These are phyloP conservation scores for Cheilosia vulpina DNA, from an alignment of 2,888 invertebrate genomes.

Conservation along the genomic window DNA sequence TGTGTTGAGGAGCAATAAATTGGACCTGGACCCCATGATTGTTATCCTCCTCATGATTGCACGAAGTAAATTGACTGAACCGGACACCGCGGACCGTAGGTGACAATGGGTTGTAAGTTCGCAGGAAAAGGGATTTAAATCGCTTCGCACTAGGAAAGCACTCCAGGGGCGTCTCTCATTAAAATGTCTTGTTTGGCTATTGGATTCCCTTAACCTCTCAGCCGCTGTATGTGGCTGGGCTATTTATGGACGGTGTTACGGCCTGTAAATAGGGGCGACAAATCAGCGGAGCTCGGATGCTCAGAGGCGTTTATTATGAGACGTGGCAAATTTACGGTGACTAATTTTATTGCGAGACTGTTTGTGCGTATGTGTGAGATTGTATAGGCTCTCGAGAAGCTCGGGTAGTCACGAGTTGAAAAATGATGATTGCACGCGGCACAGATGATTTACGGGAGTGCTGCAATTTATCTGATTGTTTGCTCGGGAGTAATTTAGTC, in stretches of 20 bases:
- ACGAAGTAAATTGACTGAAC: slow-evolving; percentile 20
- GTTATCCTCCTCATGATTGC: slow-evolving; percentile 44
- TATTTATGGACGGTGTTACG: slow-evolving; percentile 67
- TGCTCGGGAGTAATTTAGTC: slow-evolving; percentile 54
- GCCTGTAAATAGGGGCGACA: slow-evolving; percentile 65
- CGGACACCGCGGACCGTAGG: slow-evolving; percentile 10
- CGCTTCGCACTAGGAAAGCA: slow-evolving; percentile 22
- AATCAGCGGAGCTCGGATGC: slow-evolving; percentile 63
- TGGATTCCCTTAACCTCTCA: slow-evolving; percentile 42
- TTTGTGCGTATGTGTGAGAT: background rate
- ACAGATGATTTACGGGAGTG: slow-evolving; percentile 57
- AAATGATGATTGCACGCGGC: slow-evolving; percentile 35
- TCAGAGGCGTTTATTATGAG: slow-evolving; percentile 75
- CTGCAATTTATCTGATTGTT: slow-evolving; percentile 70
- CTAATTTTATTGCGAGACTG: slow-evolving; percentile 66
- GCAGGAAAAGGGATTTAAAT: slow-evolving; percentile 34
- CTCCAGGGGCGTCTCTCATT: slow-evolving; percentile 68
- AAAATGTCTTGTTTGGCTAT: slow-evolving; percentile 73
- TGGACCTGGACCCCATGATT: slow-evolving; percentile 56
- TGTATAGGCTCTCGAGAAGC: background rate
- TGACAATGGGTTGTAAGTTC: slow-evolving; percentile 65
- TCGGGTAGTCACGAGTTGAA: slow-evolving; percentile 36
- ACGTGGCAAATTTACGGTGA: slow-evolving; percentile 66
- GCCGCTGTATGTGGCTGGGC: slow-evolving; percentile 1
- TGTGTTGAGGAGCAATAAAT: slow-evolving; percentile 57